Percentiles rank a stretch among this genome's conserved stretches.
Evolutionary conservation across 2,797 vertebrate species (phyloP).

Genomic region (Eptatretus atami): DNA sequence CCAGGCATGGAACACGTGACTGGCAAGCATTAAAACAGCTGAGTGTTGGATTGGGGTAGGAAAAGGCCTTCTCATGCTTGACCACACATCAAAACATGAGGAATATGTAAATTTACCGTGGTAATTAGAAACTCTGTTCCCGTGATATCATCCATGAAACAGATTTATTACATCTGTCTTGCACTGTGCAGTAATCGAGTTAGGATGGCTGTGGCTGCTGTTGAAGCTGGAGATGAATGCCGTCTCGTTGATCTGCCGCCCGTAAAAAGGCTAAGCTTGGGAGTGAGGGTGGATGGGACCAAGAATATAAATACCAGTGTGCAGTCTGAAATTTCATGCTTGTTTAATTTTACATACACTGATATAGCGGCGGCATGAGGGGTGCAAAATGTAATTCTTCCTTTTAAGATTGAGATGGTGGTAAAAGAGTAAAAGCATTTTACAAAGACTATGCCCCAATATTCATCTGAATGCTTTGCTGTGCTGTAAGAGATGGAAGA

Average conservation of each 20-base stretch:
- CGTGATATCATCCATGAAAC: slow-evolving; percentile 6
- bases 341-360: slow-evolving; percentile 5
- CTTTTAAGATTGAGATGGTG: too few relatives aligned
- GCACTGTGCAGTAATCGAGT: slow-evolving; percentile 3
- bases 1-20: not conserved
- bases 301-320: slow-evolving; percentile 3
- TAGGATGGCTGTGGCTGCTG: slow-evolving; percentile 2
- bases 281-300: not conserved
- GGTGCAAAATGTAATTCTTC: not conserved
- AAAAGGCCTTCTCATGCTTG: not conserved
- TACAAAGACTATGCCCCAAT: too few relatives aligned
- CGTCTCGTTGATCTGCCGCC: slow-evolving; percentile 3
- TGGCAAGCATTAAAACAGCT: slow-evolving; percentile 4
- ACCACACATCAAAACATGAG: slow-evolving; percentile 5
- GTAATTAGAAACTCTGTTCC: slow-evolving; percentile 5
- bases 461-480: too few relatives aligned
- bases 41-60: slow-evolving; percentile 1
- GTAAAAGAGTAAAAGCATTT: too few relatives aligned
- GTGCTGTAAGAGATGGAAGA: too few relatives aligned
- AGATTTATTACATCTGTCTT: slow-evolving; percentile 5
- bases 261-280: slow-evolving; percentile 2
- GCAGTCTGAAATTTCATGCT: slow-evolving; percentile 4
- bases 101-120: slow-evolving; percentile 5
- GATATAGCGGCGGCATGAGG: not conserved
- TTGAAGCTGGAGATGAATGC: slow-evolving; percentile 4